These are phyloP conservation scores for Nymphicus hollandicus DNA, from an alignment of 2,113 vertebrate species.

Conservation along the genomic window DNA sequence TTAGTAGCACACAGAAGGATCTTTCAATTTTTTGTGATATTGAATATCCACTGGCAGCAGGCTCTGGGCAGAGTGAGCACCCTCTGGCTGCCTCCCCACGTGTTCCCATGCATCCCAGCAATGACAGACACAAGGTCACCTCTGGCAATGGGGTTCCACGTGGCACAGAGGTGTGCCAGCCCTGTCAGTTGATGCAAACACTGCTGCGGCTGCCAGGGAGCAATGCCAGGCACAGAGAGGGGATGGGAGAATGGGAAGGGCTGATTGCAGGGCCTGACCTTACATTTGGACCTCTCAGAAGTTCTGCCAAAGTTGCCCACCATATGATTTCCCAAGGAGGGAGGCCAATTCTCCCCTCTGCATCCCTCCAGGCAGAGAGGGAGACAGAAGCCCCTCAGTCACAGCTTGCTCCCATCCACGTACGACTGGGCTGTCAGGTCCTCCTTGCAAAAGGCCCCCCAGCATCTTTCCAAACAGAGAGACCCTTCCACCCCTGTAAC, in stretches of 20 bases:
- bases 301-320: not conserved
- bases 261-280: not conserved
- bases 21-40: not conserved
- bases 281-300: not conserved
- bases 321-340: not conserved
- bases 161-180: slow-evolving; percentile 25
- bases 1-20: not conserved
- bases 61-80: not conserved
- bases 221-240: not conserved
- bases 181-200: not conserved
- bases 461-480: not conserved
- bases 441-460: not conserved
- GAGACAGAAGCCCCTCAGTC: not conserved
- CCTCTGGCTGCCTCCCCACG: not conserved
- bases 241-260: not conserved
- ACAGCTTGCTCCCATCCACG: not conserved
- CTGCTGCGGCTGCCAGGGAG: not conserved
- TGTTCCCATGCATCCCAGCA: not conserved
- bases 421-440: not conserved
- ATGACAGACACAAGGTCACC: slow-evolving; percentile 37
- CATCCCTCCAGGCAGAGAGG: not conserved
- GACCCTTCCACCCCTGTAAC: not conserved
- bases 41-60: not conserved
- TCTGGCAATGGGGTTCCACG: not conserved
- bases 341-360: not conserved